Conservation (phyloP, 2,797 vertebrate genomes). For the Bucorvus abyssinicus region DNA sequence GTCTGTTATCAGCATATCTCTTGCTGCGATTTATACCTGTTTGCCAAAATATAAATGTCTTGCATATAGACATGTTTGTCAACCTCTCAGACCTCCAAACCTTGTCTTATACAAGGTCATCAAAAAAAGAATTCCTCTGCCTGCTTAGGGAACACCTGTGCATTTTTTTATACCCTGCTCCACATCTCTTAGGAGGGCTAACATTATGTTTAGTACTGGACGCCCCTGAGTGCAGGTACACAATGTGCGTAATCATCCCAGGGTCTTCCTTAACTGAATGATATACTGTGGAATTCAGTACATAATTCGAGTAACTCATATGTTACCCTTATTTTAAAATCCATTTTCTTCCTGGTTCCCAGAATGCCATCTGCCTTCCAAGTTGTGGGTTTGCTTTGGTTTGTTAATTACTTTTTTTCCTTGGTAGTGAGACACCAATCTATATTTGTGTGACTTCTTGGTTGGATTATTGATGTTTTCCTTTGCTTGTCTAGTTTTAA, state of each 20-base stretch:
- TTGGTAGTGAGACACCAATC: background rate
- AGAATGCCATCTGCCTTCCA: background rate
- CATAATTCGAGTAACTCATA: background rate
- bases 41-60: background rate
- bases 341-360: background rate
- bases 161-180: background rate
- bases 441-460: slow-evolving; percentile 6
- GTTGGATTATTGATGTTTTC: slow-evolving; percentile 1
- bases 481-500: slow-evolving; percentile 19
- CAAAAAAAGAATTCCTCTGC: background rate
- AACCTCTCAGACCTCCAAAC: background rate
- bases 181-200: background rate
- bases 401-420: background rate
- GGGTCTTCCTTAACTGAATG: background rate
- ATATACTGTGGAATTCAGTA: background rate
- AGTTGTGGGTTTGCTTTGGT: background rate
- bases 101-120: background rate
- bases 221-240: background rate
- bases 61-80: background rate
- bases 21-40: background rate
- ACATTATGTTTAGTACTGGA: background rate
- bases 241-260: fast-evolving
- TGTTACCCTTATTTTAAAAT: background rate
- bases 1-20: background rate
- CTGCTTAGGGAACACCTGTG: background rate